A percentile compares a stretch with the other conserved stretches of the same genome.
Evolutionary conservation across 2,113 vertebrate species (phyloP).

Genomic region (Corythoichthys haematopterus): DNA sequence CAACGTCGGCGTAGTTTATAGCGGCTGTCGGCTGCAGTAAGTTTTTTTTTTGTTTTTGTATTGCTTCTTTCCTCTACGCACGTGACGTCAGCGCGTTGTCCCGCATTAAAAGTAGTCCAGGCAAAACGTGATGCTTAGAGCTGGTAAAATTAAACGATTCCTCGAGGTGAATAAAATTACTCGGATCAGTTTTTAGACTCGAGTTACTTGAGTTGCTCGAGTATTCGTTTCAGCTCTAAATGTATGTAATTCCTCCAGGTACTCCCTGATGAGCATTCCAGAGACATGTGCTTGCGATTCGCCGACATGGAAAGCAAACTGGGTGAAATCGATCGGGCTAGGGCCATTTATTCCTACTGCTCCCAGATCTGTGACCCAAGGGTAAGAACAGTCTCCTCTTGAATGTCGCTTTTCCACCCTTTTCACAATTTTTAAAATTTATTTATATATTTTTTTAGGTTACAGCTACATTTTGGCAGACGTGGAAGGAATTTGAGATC

Average conservation of each 20-base stretch:
- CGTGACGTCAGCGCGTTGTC: too few relatives aligned
- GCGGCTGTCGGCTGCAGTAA: too few relatives aligned
- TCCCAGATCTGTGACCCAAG: conserved; percentile 92
- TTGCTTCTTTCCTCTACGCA: too few relatives aligned
- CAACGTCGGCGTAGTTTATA: too few relatives aligned
- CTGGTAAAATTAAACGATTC: too few relatives aligned
- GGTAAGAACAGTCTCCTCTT: conserved; percentile 56
- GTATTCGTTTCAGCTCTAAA: too few relatives aligned
- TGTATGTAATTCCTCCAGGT: conserved; percentile 58
- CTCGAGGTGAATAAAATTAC: too few relatives aligned
- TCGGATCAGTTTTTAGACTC: too few relatives aligned
- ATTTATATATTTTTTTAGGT: conserved; percentile 62
- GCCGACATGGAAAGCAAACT: conserved; percentile 92
- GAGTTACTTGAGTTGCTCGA: too few relatives aligned
- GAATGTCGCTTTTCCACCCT: background rate
- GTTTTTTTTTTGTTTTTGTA: too few relatives aligned
- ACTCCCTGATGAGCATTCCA: conserved; percentile 83
- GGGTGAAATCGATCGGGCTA: conserved; percentile 86
- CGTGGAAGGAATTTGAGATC: conserved; percentile 93
- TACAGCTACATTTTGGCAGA: conserved; percentile 85
- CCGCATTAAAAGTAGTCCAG: too few relatives aligned
- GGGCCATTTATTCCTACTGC: conserved; percentile 92
- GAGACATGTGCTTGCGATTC: conserved; percentile 91
- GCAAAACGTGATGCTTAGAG: too few relatives aligned
- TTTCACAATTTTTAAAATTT: background rate